Conservation (phyloP, 2,797 vertebrate species). For the Acipenser transmontanus region DNA sequence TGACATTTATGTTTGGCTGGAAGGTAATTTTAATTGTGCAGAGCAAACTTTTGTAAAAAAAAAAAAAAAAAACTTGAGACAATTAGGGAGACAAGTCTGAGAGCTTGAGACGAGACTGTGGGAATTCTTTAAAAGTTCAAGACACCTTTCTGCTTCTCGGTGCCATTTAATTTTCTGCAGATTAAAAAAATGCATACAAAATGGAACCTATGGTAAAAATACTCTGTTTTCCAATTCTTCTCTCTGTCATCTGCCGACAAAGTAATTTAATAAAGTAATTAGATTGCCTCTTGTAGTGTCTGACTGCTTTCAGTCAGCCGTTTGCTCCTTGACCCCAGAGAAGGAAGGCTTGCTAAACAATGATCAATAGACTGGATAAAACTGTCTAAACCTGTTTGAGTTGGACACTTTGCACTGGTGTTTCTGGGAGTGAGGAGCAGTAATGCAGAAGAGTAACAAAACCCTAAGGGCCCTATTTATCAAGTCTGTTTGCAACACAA, state of each 20-base stretch:
- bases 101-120: conserved; percentile 22
- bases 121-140: conserved; percentile 36
- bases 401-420: too few species aligned
- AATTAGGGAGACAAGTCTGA: conserved; percentile 39
- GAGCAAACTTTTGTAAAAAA: conserved; percentile 24
- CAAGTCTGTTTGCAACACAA: too few species aligned
- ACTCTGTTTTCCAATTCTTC: conserved; percentile 27
- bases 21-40: conserved; percentile 24
- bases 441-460: too few species aligned
- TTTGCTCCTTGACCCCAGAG: conserved; percentile 29
- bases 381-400: conserved; percentile 29
- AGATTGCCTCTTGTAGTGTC: conserved; percentile 34
- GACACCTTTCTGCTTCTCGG: conserved; percentile 22
- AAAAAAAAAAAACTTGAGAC: conserved; percentile 23
- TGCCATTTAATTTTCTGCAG: conserved; percentile 39
- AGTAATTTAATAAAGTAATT: too few species aligned
- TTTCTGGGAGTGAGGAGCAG: too few species aligned
- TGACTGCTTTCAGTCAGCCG: conserved; percentile 35
- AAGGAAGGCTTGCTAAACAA: conserved; percentile 32
- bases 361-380: conserved; percentile 33
- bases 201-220: conserved; percentile 27
- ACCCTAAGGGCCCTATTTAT: too few species aligned
- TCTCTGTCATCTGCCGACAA: conserved; percentile 30
- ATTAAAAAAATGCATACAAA: conserved; percentile 28
- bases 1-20: conserved; percentile 30